Base-by-base conservation (phyloP, 1,140 invertebrate species). In the Wasmannia auropunctata region DNA sequence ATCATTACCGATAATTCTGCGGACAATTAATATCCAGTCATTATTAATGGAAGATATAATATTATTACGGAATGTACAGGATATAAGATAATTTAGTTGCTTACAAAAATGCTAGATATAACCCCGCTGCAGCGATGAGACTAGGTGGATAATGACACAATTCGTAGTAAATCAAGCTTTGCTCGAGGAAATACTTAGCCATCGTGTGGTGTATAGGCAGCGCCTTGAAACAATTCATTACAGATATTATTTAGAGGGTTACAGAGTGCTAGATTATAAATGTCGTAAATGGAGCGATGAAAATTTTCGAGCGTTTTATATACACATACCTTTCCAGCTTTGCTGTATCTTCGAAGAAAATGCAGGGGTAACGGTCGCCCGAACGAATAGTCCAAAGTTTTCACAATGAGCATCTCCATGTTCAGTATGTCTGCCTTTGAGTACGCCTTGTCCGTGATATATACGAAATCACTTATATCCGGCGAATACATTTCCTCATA, bases 401-500 rank as follows among this genome's bases (percentile, higher is more conserved):
- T 96, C 22, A 99, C 95, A 37, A 99, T 98, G 28, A 97, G 95
- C 85, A 96, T 95, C 95, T 99, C 99, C 97, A 99, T 99, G 65
- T 96, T 95, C 22, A 98, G 94, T 49, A 99, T 97, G 90, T 99
- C 97, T 10, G 95, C 91, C 90, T 97, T 97, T 0, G 96, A 96
- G 92, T 98, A 99, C 0, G 98, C 97, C 93, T 98, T 97, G 94
- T 99, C 98, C 22, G 98, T 98, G 58, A 99, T 98, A 91, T 98
- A 99, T 8, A 98, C 97, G 95, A 99, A 99, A 94, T 99, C 99
- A 2, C 95, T 95, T 40, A 99, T 96, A 76, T 98, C 97, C 3
- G 99, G 98, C 6, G 97, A 96, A 91, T 98, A 98, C 92, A 99
- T 98, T 95, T 99, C 99, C 95, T 99, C 99, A 92, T 99, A 99